Base-by-base conservation (phyloP, 1,140 invertebrate species). In the Physella acuta region DNA sequence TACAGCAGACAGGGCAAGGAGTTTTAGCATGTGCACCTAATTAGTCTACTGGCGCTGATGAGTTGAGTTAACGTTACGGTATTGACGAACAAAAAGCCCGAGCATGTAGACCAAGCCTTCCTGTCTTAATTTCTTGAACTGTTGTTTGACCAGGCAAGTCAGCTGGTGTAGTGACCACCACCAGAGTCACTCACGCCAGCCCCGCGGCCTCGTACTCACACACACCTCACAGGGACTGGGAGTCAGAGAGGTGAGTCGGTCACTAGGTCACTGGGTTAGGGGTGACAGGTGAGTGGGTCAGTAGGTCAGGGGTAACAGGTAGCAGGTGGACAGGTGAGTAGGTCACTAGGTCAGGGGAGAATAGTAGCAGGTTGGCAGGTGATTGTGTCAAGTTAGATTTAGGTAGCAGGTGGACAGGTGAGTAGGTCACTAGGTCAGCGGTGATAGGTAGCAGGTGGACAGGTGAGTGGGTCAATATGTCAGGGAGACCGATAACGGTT, bases 111-210 rank as follows among this genome's bases (percentile, higher is more conserved):
- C n/a, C n/a, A n/a, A n/a, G n/a, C n/a, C n/a, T n/a, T n/a, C n/a
- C n/a, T n/a, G n/a, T n/a, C n/a, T n/a, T n/a, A n/a, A n/a, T 44
- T 8, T 20, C 20, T 44, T n/a, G n/a, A n/a, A n/a, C n/a, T 20
- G 8, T 44, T 44, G 39, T 20, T 44, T 20, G 8, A 11, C 39
- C 64, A 82, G 91, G 91, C 51, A 93, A 93, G 85, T 88, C 88
- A 55, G 91, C 91, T 79, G 94, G 28, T 90, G 90, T 97, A 56
- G 93, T 97, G 3, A 97, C 94, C 0, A 97, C 92, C 0, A 94
- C 94, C 34, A 88, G 93, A 68, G 90, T 97, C 0, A 97, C 94
- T 0, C 94, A 97, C 82, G 95, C 94, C 0, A 96, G 94, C 0
- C 95, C 94, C 0, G 90, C 90, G 0, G 92, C 92, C 0, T 78